Evolutionary conservation across 2,888 invertebrate species (phyloP).

Genomic region (Polymixis flavicincta): DNA sequence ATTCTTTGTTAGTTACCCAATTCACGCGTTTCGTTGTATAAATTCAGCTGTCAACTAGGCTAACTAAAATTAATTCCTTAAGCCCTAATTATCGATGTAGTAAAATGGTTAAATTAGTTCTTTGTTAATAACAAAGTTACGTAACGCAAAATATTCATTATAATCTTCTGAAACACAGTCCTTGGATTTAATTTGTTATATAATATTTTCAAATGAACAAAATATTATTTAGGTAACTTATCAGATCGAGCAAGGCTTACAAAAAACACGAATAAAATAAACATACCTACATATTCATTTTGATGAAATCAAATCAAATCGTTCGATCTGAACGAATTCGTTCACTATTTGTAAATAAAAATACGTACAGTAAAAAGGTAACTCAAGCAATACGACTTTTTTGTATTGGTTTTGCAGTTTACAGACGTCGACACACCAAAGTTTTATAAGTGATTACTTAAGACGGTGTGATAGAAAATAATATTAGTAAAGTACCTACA

Average conservation of each 20-base stretch:
- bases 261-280: slow-evolving; percentile 46
- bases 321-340: slow-evolving; percentile 46
- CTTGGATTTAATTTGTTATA: background rate
- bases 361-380: slow-evolving; percentile 17
- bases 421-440: background rate
- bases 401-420: slow-evolving; percentile 17
- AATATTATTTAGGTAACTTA: slow-evolving; percentile 49
- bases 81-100: background rate
- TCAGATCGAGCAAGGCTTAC: slow-evolving; percentile 35
- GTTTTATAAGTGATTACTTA: slow-evolving; percentile 19
- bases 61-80: background rate
- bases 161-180: slow-evolving; percentile 2
- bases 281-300: slow-evolving; percentile 39
- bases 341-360: slow-evolving; percentile 45
- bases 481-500: slow-evolving; percentile 4
- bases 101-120: background rate
- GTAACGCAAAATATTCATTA: background rate
- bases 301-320: slow-evolving; percentile 45
- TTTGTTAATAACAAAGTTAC: background rate
- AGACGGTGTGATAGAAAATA: background rate
- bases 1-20: background rate
- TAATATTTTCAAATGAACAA: slow-evolving; percentile 30
- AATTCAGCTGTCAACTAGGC: background rate
- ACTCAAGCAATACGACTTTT: slow-evolving; percentile 9
- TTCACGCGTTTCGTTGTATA: no score